These are phyloP conservation scores for Philantomba maxwellii DNA, from an alignment of 2,113 vertebrate genomes.

Conservation along the genomic window DNA sequence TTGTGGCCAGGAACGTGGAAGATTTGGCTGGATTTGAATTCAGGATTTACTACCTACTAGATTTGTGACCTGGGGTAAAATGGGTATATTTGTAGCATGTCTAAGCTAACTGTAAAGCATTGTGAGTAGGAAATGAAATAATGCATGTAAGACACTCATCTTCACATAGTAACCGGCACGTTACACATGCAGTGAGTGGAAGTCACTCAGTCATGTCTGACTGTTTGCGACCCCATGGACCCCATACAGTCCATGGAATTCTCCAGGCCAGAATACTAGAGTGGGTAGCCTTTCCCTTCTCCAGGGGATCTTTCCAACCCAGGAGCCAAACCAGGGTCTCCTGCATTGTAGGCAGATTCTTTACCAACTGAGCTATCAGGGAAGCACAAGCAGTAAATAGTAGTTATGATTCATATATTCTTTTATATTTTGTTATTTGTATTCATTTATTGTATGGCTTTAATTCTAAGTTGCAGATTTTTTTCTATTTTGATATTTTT, in stretches of 20 bases:
- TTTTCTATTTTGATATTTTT: slow-evolving; percentile 14
- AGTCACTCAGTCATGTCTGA: neutral
- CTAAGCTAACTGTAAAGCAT: neutral
- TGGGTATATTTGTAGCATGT: neutral
- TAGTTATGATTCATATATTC: neutral
- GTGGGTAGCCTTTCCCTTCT: neutral
- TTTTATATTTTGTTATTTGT: neutral
- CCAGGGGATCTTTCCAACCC: neutral
- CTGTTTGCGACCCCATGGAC: neutral
- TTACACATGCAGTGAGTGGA: neutral
- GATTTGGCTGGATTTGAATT: neutral
- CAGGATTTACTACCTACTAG: neutral
- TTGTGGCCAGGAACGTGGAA: neutral
- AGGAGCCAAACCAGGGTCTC: neutral
- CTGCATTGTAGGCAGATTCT: neutral
- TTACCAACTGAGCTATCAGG: neutral
- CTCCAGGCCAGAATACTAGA: neutral
- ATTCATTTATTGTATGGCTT: neutral
- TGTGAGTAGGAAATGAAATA: slow-evolving; percentile 5
- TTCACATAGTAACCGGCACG: neutral
- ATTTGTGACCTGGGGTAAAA: neutral
- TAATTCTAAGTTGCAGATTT: neutral
- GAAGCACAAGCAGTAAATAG: neutral
- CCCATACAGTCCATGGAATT: neutral
- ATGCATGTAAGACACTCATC: neutral